Evolutionary conservation across 2,113 vertebrate species (phyloP).

Genomic region (Reinhardtius hippoglossoides): DNA sequence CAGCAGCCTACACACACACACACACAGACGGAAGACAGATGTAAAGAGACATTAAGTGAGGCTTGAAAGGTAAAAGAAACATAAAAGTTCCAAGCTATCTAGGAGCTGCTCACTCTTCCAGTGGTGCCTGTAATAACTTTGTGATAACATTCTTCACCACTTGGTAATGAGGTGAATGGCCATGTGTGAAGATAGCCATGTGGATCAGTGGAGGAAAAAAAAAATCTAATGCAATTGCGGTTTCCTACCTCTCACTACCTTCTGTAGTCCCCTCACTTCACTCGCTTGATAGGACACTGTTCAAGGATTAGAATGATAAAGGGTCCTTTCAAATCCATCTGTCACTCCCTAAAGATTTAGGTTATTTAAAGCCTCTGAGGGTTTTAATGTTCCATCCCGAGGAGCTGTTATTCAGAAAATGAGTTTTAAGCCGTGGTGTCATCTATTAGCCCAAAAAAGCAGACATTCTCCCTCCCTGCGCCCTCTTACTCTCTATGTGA

Average conservation of each 20-base stretch:
- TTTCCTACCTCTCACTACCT: slow-evolving; percentile 54
- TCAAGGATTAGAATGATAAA: slow-evolving; percentile 69
- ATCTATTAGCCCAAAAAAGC: slow-evolving; percentile 33
- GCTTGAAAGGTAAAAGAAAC: slow-evolving; percentile 44
- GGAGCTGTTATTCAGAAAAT: slow-evolving; percentile 41
- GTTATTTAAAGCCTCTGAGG: slow-evolving; percentile 52
- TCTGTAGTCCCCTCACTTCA: slow-evolving; percentile 58
- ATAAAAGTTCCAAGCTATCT: slow-evolving; percentile 44
- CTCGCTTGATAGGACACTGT: slow-evolving; percentile 60
- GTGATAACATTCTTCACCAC: slow-evolving; percentile 52
- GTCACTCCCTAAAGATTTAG: slow-evolving; percentile 55
- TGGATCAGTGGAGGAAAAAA: slow-evolving; percentile 58
- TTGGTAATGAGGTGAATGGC: slow-evolving; percentile 62
- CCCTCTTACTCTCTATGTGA: slow-evolving; percentile 1
- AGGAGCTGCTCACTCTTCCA: slow-evolving; percentile 50
- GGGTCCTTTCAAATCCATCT: slow-evolving; percentile 60
- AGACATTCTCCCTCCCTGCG: background rate
- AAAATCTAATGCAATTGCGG: slow-evolving; percentile 67
- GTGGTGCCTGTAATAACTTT: slow-evolving; percentile 58
- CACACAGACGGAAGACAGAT: slow-evolving; percentile 9
- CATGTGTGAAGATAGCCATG: slow-evolving; percentile 60
- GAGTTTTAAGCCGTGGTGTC: slow-evolving; percentile 26
- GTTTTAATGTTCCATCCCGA: slow-evolving; percentile 41
- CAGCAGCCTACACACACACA: slow-evolving; percentile 84
- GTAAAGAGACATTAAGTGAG: slow-evolving; percentile 31